phyloP scores from a whole-genome alignment of 2,113 vertebrate species.

The Paratilapia polleni region DNA sequence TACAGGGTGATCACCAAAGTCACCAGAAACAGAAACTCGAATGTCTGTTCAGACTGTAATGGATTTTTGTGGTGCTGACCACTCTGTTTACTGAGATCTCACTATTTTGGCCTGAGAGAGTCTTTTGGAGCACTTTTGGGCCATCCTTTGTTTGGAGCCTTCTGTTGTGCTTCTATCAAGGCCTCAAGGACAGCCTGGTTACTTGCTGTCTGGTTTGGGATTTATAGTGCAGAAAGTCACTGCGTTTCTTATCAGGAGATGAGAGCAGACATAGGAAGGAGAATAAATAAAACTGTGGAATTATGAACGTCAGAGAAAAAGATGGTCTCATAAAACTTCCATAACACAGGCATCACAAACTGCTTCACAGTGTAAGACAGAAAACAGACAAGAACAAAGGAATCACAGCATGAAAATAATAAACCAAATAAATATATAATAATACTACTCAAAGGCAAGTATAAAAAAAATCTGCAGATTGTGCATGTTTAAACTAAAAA shows the following conservation, averaged over 20 bases:
- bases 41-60: neutral
- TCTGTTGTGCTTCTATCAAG: neutral
- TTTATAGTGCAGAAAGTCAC: neutral
- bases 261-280: neutral
- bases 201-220: neutral
- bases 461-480: neutral
- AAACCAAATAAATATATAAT: neutral
- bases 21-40: neutral
- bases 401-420: neutral
- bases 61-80: neutral
- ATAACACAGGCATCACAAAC: neutral
- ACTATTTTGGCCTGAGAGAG: neutral
- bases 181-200: neutral
- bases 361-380: neutral
- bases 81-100: neutral
- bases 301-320: neutral
- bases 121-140: no score
- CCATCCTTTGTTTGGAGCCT: neutral
- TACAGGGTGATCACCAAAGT: neutral
- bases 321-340: neutral
- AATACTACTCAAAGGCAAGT: no score
- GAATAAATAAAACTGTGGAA: neutral
- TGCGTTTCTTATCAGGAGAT: neutral
- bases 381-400: neutral
- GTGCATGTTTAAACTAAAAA: neutral